These are phyloP conservation scores for Selenia dentaria DNA, from an alignment of 2,888 invertebrate species.

Conservation along the genomic window DNA sequence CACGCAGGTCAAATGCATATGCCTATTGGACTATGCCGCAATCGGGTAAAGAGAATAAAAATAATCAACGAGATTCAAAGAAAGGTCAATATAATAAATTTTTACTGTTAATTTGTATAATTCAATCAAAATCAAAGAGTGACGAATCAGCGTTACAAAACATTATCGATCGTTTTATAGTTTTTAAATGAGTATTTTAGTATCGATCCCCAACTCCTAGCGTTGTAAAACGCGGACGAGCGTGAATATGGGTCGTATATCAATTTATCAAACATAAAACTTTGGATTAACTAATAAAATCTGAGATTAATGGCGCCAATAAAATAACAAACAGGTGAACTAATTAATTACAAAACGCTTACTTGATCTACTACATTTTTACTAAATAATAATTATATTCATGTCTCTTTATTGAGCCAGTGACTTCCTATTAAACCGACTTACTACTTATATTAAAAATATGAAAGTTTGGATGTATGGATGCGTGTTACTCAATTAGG, in stretches of 20 bases:
- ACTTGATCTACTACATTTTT: constrained; percentile 9
- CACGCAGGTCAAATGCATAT: no score
- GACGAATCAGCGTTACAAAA: not conserved
- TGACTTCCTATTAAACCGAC: no score
- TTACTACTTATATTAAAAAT: no score
- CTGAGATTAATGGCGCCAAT: constrained; percentile 11
- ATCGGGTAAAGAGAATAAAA: no score
- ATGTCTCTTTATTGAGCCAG: constrained; percentile 13
- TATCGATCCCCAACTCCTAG: constrained; percentile 23
- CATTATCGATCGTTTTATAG: constrained; percentile 26
- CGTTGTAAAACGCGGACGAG: constrained; percentile 16
- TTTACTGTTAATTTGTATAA: constrained; percentile 2
- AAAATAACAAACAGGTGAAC: constrained; percentile 19
- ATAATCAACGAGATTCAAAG: no score
- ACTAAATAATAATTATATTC: no score
- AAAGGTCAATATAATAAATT: not conserved
- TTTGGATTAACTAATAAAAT: constrained; percentile 13
- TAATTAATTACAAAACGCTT: constrained; percentile 20
- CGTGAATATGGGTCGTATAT: constrained; percentile 22
- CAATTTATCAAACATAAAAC: constrained; percentile 26
- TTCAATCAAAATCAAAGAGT: constrained; percentile 9
- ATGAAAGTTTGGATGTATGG: no score
- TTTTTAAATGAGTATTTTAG: constrained; percentile 22
- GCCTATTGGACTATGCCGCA: no score
- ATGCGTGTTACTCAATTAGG: no score